Conservation (phyloP, 1,140 invertebrate species). For the Cherax destructor region DNA sequence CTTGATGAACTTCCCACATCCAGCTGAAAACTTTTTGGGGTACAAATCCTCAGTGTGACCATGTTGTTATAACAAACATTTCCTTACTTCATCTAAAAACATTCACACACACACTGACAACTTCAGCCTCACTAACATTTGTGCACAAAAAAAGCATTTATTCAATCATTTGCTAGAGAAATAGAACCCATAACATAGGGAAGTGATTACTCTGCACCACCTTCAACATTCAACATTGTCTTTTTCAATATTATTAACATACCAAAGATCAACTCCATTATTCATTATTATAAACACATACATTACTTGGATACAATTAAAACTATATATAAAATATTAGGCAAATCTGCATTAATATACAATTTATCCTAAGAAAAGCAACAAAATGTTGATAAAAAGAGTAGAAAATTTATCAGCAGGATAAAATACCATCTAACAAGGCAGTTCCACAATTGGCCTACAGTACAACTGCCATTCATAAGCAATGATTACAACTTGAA, state of each 20-base stretch:
- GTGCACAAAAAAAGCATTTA: constrained; percentile 63
- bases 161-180: constrained; percentile 52
- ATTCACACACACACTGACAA: constrained; percentile 58
- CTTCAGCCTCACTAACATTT: constrained; percentile 65
- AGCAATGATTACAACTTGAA: constrained; percentile 20
- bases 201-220: constrained; percentile 52
- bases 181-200: constrained; percentile 53
- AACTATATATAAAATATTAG: constrained; percentile 68
- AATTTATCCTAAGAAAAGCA: constrained; percentile 59
- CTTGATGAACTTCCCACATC: background rate
- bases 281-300: constrained; percentile 62
- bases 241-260: constrained; percentile 63
- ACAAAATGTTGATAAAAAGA: constrained; percentile 37
- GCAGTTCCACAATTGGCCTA: constrained; percentile 34
- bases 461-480: constrained; percentile 22
- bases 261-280: constrained; percentile 66
- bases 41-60: constrained; percentile 53
- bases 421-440: constrained; percentile 42
- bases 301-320: constrained; percentile 59
- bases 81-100: constrained; percentile 52
- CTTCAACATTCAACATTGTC: constrained; percentile 59
- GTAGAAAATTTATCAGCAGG: constrained; percentile 48
- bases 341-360: constrained; percentile 56
- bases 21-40: background rate
- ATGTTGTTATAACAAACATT: constrained; percentile 39